phyloP scores from a whole-genome alignment of 2,888 invertebrate species.

The Cheilosia vernalis region DNA sequence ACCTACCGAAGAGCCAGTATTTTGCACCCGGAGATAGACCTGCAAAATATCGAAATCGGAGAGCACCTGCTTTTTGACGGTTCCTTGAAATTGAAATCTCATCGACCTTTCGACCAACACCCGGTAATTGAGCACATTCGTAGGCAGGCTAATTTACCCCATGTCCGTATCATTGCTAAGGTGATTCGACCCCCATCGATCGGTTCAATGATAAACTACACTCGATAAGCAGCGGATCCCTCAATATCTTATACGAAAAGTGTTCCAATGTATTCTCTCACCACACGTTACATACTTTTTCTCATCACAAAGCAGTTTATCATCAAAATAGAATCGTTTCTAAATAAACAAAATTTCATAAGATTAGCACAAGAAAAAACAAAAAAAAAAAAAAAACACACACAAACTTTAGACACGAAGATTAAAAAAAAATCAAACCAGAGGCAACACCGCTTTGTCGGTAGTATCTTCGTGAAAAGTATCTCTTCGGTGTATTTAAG shows the following conservation, averaged over 20 bases:
- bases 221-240: slow-evolving; percentile 27
- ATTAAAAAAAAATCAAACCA: slow-evolving; percentile 1
- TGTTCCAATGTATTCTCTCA: neutral
- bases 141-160: too few relatives aligned
- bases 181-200: neutral
- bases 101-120: too few relatives aligned
- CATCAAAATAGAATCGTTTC: slow-evolving; percentile 68
- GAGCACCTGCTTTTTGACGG: too few relatives aligned
- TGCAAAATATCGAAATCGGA: too few relatives aligned
- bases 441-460: slow-evolving; percentile 1
- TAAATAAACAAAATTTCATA: slow-evolving; percentile 65
- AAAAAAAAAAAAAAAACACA: slow-evolving; percentile 9
- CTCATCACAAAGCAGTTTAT: slow-evolving; percentile 28
- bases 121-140: too few relatives aligned
- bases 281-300: neutral
- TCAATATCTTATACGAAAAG: slow-evolving; percentile 37
- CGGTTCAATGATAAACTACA: slow-evolving; percentile 19
- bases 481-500: slow-evolving; percentile 40
- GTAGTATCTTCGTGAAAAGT: slow-evolving; percentile 47
- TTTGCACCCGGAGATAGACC: too few relatives aligned
- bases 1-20: too few relatives aligned
- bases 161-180: too few relatives aligned
- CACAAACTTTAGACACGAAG: slow-evolving; percentile 6
- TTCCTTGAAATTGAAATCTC: too few relatives aligned
- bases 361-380: slow-evolving; percentile 19